Evolutionary conservation across 2,888 invertebrate species (phyloP), one percentile per base, ranked within the genome.

Genomic region (Hemicrepidius hirtus): DNA sequence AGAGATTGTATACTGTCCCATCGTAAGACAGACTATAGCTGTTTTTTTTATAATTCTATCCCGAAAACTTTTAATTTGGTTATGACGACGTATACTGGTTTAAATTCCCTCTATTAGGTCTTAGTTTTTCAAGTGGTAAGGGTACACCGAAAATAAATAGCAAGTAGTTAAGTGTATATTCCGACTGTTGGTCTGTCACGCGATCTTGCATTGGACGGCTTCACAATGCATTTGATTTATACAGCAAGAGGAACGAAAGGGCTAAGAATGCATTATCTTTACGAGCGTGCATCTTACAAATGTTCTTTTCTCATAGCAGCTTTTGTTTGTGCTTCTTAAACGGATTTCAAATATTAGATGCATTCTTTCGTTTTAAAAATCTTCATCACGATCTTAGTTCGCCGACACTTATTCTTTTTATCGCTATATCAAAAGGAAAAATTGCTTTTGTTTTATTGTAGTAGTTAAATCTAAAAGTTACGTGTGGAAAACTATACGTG

Each of bases 191-290:
- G 44, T 67, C 57, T 21, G 67, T 57, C 67, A 67, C 67, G 67
- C 59, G 40, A 67, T 44, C 18, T 67, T 46, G 16, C 44, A 28
- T 35, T 16, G 32, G 63, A 63, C 63, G 28, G 41, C 37, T 32
- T 35, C 44, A 67, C 59, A 67, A 67, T 57, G 35, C 57, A 40
- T 40, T 32, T 67, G 67, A 67, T 67, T 67, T 67, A n/a, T n/a
- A 67, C 57, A n/a, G 49, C 24, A 13, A 13, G 10, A 57, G 40
- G 35, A 67, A 50, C 21, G 64, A 64, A 49, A 64, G 24, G 50
- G 50, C 49, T 16, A 40, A 44, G 44, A 63, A 28, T 46, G 63
- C 32, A 32, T 63, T 63, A 63, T 63, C 63, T 46, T 62, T 63
- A 40, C 60, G 60, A 57, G 40, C 41, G 18, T 46, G 62, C 62